A percentile compares a stretch with the other conserved stretches of the same genome.
Evolutionary conservation across 2,113 vertebrate genomes (phyloP).

Genomic region (Microcebus ravelobensis): DNA sequence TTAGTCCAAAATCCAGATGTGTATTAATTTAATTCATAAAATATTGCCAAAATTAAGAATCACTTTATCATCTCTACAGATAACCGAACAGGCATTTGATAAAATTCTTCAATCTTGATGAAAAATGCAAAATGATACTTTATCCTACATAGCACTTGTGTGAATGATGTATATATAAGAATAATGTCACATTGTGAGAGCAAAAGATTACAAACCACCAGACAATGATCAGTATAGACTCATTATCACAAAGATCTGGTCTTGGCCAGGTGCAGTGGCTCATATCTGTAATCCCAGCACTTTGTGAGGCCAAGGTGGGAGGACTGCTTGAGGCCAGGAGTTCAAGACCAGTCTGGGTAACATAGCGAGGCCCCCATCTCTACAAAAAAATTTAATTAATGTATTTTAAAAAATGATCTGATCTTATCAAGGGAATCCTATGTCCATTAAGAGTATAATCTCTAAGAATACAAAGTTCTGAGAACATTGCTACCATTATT

Average conservation of each 20-base stretch:
- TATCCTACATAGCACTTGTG: neutral
- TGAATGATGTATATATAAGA: neutral
- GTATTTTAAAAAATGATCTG: too few species aligned
- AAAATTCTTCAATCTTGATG: neutral
- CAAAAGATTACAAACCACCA: neutral
- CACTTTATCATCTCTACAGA: neutral
- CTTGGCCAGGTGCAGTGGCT: too few species aligned
- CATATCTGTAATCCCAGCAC: too few species aligned
- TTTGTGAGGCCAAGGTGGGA: too few species aligned
- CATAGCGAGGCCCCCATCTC: too few species aligned
- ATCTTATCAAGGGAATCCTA: neutral
- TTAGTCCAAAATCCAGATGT: neutral
- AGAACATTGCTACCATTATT: neutral
- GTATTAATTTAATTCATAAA: neutral
- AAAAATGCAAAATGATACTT: neutral
- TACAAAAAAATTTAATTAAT: too few species aligned
- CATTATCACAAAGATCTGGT: neutral
- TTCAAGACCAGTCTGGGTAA: too few species aligned
- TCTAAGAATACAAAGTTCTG: neutral
- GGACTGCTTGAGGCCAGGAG: too few species aligned
- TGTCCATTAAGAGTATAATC: neutral
- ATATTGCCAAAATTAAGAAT: neutral
- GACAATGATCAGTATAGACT: neutral
- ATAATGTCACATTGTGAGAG: neutral
- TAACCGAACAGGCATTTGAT: neutral